Evolutionary conservation across 2,888 invertebrate species (phyloP), one percentile per base, ranked within the genome.

Genomic region (Drosophila diplacantha): DNA sequence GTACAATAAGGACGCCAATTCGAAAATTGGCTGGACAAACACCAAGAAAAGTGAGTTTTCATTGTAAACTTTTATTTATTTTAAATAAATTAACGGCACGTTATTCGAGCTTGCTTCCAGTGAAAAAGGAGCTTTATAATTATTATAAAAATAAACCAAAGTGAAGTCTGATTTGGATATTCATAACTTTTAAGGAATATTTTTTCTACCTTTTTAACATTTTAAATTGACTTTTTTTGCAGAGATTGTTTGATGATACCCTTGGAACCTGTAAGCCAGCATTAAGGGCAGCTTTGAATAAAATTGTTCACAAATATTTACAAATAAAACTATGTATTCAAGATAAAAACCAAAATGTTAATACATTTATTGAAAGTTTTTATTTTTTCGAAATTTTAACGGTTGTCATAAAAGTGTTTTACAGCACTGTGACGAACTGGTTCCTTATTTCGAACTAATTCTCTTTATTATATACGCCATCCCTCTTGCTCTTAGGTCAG

Each of bases 21-120:
- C 78, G 0, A 86, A 84, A 59, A 84, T 85, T 62, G 87, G 87
- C 9, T 87, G 87, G 87, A 83, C 81, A 62, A 35, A 79, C 0
- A 85, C 81, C 22, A 85, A 73, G 38, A 86, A 81, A 61, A 87
- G 87, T 87, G 56, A 69, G 85, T 54, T 29, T 18, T 0, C 7
- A 3, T 8, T 4, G 34, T 16, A 11, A 1, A 0, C 16, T 5
- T 16, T 16, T 12, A 26, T 11, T 16, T 26, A 26, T 12, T 16
- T 12, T 4, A 7, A 26, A 16, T 6, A 16, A 43, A 26, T 4
- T 12, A 4, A 26, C 3, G 24, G 24, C 7, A 24, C 7, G 1
- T 24, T 7, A n/a, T 9, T 8, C 9, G 1, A 11, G 41, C 16
- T 41, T 24, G 5, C 11, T 9, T 4, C 16, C 2, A 26, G 12